Conservation (phyloP, 2,888 invertebrate genomes). For the Drosophila neonasuta region DNA sequence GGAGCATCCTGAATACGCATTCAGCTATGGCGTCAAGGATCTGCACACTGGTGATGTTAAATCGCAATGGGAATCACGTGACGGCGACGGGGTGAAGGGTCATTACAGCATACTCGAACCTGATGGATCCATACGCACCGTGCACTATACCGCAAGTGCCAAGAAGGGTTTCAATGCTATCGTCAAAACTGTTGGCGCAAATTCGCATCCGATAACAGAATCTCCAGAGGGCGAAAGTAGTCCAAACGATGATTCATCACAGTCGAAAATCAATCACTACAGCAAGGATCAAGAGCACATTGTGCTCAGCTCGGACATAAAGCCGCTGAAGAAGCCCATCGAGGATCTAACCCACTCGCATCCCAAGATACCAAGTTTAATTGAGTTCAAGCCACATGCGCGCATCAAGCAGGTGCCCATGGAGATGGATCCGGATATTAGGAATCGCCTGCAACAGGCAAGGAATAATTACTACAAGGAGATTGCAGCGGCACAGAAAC, state of each 20-base stretch:
- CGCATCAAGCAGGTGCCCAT: slow-evolving; percentile 80
- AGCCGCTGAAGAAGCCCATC: slow-evolving; percentile 73
- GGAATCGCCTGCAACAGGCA: slow-evolving; percentile 67
- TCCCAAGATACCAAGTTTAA: slow-evolving; percentile 79
- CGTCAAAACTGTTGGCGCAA: slow-evolving; percentile 83
- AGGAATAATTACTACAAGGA: slow-evolving; percentile 77
- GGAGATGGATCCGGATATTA: slow-evolving; percentile 79
- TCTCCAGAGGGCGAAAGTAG: slow-evolving; percentile 71
- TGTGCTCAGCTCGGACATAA: slow-evolving; percentile 81
- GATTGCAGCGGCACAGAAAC: slow-evolving; percentile 64
- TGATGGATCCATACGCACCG: slow-evolving; percentile 85
- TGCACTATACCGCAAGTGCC: slow-evolving; percentile 84
- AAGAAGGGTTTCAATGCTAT: slow-evolving; percentile 84
- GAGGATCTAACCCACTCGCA: slow-evolving; percentile 80
- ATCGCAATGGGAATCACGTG: slow-evolving; percentile 85
- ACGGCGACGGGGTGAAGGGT: slow-evolving; percentile 83
- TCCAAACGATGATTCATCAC: slow-evolving; percentile 79
- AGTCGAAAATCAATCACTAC: slow-evolving; percentile 82
- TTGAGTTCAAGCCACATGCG: slow-evolving; percentile 81
- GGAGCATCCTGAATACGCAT: slow-evolving; percentile 84
- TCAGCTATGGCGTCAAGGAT: slow-evolving; percentile 85
- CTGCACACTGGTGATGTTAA: slow-evolving; percentile 84
- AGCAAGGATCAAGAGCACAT: slow-evolving; percentile 82
- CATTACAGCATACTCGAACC: slow-evolving; percentile 87
- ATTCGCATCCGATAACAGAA: slow-evolving; percentile 81